Base-by-base conservation (phyloP, 1,140 invertebrate genomes). In the Dryas iulia region DNA sequence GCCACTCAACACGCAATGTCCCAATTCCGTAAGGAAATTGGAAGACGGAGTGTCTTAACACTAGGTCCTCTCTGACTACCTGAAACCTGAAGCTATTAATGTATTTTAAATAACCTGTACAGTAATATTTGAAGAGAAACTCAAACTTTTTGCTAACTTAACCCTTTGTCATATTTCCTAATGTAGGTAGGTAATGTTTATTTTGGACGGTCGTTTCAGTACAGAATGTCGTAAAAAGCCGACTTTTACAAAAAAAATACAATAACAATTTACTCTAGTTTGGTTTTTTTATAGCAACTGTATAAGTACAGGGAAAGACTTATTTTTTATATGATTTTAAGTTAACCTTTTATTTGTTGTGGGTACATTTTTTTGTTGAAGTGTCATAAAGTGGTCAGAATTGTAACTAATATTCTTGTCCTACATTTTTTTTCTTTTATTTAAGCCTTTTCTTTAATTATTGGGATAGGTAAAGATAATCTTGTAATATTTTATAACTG, bases 81-180 rank as follows among this genome's bases (percentile, higher is more conserved):
- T n/a, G n/a, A n/a, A n/a, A n/a, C n/a, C n/a, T n/a, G n/a, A 2
- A n/a, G 25, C 28, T 18, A 6, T 47, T 0, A 47, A 47, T 47
- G 39, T 21, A 63, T 62, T 63, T 47, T 52, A 24, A 69, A 57
- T 73, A 76, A 61, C 73, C 78, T 72, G 65, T 78, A 79, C 25
- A 62, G 3, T 26, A 14, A 56, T 56, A 56, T 56, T 8, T 25
- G 3, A 14, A 56, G 53, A 5, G 39, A 47, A 83, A 72, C 57
- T 74, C 59, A 14, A 12, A 76, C 57, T 83, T 83, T 83, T 82
- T 83, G 79, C 69, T 23, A 80, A 78, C 69, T 73, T 58, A 73
- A 74, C 39, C 76, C 74, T 80, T 82, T 76, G 69, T 73, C 76
- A 79, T 59, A 66, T 47, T 28, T 59, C 26, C 3, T 11, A 58